Evolutionary conservation across 2,888 invertebrate genomes (phyloP), one percentile per base, ranked within the genome.

Genomic region (Neelides folsomi): DNA sequence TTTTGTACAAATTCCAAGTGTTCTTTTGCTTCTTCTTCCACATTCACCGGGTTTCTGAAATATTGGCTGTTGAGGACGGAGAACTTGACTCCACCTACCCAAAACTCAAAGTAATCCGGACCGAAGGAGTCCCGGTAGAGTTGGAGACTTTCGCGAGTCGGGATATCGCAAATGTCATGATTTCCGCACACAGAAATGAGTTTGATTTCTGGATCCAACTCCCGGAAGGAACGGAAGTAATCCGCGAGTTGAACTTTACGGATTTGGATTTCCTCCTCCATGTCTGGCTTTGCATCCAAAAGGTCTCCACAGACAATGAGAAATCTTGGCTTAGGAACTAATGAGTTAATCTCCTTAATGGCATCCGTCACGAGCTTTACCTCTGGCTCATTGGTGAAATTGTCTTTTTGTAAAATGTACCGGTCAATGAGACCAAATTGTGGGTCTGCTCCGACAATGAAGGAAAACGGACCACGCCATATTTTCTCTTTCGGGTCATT

Each of bases 171-270:
- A 20, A 75, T 65, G 60, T 75, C 75, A 61, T 76, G 75, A 63
- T 75, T 76, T 3, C 75, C 75, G 64, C 74, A 73, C 7, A 75
- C 70, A 62, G 72, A 74, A 39, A 76, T 66, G 40, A 74, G 59
- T 35, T 72, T 71, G 47, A 75, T 73, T 2, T 68, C 66, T 4
- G 68, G 64, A 57, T 73, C 66, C 10, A 75, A 55, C 27, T 68
- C 65, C 6, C 37, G 16, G 51, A 73, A 71, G 9, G 69, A 63
- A 20, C 59, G 59, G 52, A 68, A 67, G 51, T 70, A 69, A 58
- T 71, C 71, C 8, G 54, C 50, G 44, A 68, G 67, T 57, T 72
- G 72, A 7, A 52, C 57, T 16, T 44, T 34, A 19, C 67, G 58
- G 6, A 59, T 47, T 16, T 54, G 49, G 2, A 51, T 52, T 34